Evolutionary conservation across 2,888 invertebrate genomes (phyloP).

Genomic region (Lycia hirtaria): DNA sequence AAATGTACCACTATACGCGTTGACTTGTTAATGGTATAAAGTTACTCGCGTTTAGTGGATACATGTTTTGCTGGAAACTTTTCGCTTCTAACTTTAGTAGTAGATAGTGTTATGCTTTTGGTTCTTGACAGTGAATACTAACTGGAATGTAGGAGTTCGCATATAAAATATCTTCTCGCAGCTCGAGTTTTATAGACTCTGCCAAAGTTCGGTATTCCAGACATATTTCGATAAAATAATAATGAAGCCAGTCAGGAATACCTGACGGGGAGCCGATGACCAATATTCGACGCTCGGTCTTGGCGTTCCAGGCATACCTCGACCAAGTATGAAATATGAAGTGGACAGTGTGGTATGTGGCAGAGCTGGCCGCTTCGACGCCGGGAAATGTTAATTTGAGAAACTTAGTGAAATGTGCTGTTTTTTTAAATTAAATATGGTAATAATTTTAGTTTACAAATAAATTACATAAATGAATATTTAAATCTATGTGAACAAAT

Average conservation of each 20-base stretch:
- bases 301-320: constrained; percentile 66
- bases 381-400: constrained; percentile 11
- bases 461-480: no score
- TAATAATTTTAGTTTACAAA: no score
- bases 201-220: constrained; percentile 42
- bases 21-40: constrained; percentile 56
- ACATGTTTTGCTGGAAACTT: constrained; percentile 29
- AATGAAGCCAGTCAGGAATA: constrained; percentile 69
- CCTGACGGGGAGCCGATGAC: constrained; percentile 60
- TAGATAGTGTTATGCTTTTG: background rate
- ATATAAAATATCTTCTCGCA: constrained; percentile 42
- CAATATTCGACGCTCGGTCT: constrained; percentile 61
- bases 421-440: no score
- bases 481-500: no score
- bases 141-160: constrained; percentile 24
- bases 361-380: constrained; percentile 30
- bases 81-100: constrained; percentile 31
- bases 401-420: constrained; percentile 9
- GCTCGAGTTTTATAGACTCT: constrained; percentile 34
- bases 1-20: constrained; percentile 58
- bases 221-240: constrained; percentile 65
- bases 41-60: constrained; percentile 53
- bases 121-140: background rate
- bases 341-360: constrained; percentile 56
- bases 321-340: constrained; percentile 70